These are phyloP conservation scores for Platichthys stellatus DNA, from an alignment of 2,113 vertebrate genomes.

Conservation along the genomic window DNA sequence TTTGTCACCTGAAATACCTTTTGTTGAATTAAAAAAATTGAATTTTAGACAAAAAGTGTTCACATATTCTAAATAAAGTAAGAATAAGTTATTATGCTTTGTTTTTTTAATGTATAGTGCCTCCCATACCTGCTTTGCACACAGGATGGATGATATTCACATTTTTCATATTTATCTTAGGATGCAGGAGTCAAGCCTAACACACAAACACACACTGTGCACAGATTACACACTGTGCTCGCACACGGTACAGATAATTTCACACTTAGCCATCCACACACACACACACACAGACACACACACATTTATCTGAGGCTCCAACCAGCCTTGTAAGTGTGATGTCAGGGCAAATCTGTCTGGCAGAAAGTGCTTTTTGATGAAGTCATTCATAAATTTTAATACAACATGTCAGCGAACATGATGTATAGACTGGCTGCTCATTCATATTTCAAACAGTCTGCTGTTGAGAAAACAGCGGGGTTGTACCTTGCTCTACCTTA, in stretches of 20 bases:
- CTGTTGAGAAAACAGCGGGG: conserved; percentile 72
- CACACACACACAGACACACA: conserved; percentile 54
- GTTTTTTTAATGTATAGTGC: background rate
- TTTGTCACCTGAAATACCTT: no score
- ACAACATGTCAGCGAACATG: conserved; percentile 93
- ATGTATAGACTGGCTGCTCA: conserved; percentile 91
- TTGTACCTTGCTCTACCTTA: conserved; percentile 67
- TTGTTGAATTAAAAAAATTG: background rate
- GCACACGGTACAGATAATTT: conserved; percentile 52
- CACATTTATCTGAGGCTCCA: conserved; percentile 92
- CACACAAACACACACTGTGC: conserved; percentile 4
- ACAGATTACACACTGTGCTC: conserved; percentile 5
- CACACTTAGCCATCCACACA: conserved; percentile 55
- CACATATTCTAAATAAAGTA: background rate
- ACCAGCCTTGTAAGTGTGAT: conserved; percentile 93
- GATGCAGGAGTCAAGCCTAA: background rate
- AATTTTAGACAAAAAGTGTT: background rate
- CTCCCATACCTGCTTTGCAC: background rate
- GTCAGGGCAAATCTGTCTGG: conserved; percentile 94
- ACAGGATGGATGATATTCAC: background rate
- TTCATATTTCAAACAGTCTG: conserved; percentile 93
- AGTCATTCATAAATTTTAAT: conserved; percentile 99
- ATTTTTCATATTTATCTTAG: background rate
- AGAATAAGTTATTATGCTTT: no score
- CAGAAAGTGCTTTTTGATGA: conserved; percentile 98